phyloP scores from a whole-genome alignment of 2,797 vertebrate species.

The Pipistrellus kuhlii region DNA sequence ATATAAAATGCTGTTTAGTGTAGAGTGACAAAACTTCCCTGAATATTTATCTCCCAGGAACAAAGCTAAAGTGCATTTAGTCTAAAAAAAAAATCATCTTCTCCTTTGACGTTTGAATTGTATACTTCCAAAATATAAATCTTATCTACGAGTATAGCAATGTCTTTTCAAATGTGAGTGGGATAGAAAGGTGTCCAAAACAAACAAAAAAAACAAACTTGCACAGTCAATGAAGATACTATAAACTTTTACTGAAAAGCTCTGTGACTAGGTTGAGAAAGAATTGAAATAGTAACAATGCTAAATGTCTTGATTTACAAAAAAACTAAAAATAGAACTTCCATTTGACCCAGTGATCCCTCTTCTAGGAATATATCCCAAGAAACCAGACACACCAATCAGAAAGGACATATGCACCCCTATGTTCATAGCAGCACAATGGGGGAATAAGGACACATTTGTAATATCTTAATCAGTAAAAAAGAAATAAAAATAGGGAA shows the following conservation, averaged over 20 bases:
- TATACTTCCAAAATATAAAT: constrained; percentile 10
- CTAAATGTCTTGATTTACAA: neutral
- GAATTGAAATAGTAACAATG: neutral
- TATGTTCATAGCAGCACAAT: too few relatives aligned
- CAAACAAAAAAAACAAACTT: neutral
- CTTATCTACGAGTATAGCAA: neutral
- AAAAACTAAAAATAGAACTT: too few relatives aligned
- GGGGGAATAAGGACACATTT: too few relatives aligned
- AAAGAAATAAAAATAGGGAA: neutral
- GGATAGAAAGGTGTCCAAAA: neutral
- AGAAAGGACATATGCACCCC: too few relatives aligned
- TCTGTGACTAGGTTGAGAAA: neutral
- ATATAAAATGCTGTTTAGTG: constrained; percentile 57
- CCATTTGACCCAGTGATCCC: too few relatives aligned
- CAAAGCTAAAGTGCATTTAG: constrained; percentile 46
- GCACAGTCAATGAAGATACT: neutral
- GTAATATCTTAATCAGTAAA: too few relatives aligned
- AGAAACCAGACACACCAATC: too few relatives aligned
- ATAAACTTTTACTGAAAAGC: constrained; percentile 1
- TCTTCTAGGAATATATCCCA: too few relatives aligned
- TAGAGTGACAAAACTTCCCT: constrained; percentile 18
- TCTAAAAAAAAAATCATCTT: neutral
- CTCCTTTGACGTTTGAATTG: constrained; percentile 7
- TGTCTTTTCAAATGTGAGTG: neutral
- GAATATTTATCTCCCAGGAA: constrained; percentile 1